A percentile compares a stretch with the other conserved stretches of the same genome.
Evolutionary conservation across 2,113 vertebrate genomes (phyloP).

Genomic region (Apodemus sylvaticus): DNA sequence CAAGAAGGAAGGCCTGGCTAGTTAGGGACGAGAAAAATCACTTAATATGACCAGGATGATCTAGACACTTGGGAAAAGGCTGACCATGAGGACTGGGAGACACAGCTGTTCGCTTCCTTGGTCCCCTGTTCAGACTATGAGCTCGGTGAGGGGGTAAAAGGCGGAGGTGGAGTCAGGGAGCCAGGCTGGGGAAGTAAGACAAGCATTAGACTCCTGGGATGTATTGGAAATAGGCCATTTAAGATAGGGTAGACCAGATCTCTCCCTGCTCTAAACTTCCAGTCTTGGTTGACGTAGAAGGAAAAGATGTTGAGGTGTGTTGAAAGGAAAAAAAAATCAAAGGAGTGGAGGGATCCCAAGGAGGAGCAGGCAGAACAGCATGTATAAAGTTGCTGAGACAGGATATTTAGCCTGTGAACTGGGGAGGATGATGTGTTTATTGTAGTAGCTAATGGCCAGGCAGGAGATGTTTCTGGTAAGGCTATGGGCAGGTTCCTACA

Average conservation of each 20-base stretch:
- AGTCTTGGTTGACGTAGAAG: not conserved
- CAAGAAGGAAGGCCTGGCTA: not conserved
- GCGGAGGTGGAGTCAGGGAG: not conserved
- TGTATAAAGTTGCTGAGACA: not conserved
- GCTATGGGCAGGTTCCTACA: not conserved
- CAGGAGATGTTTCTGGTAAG: not conserved
- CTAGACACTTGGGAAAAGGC: not conserved
- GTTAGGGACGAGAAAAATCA: not conserved
- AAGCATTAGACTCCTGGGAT: not conserved
- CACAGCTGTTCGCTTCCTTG: not conserved
- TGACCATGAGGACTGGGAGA: not conserved
- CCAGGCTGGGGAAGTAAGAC: not conserved
- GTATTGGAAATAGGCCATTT: not conserved
- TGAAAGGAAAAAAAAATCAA: not conserved
- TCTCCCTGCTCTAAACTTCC: not conserved
- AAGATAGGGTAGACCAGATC: not conserved
- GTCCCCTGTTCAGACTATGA: not conserved
- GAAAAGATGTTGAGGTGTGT: not conserved
- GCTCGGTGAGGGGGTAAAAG: not conserved
- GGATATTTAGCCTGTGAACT: not conserved
- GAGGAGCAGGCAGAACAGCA: not conserved
- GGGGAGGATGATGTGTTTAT: not conserved
- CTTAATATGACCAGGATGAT: accelerated
- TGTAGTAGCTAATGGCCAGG: not conserved
- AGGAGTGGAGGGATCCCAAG: not conserved